Conservation (phyloP, 2,113 vertebrate species). For the Holacanthus passer region DNA sequence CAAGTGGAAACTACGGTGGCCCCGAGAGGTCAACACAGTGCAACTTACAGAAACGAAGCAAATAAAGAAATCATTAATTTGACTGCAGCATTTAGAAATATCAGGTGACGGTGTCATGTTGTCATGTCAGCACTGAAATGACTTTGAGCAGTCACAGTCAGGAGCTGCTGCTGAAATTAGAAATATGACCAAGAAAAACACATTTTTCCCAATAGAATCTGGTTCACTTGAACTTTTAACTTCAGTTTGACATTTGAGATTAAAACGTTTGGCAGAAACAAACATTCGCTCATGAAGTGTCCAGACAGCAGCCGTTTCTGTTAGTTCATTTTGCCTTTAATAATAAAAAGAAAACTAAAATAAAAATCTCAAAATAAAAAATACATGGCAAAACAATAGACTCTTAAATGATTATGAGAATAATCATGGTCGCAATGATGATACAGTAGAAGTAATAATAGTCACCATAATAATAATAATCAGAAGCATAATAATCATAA, state of each 20-base stretch:
- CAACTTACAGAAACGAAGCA: too few relatives aligned
- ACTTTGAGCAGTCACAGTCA: too few relatives aligned
- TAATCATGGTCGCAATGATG: conserved; percentile 79
- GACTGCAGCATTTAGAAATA: too few relatives aligned
- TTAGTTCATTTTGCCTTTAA: conserved; percentile 82
- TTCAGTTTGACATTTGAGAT: background rate
- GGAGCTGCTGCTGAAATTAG: too few relatives aligned
- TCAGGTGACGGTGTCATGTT: too few relatives aligned
- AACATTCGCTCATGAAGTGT: background rate
- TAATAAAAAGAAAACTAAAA: conserved; percentile 83
- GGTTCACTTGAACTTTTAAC: too few relatives aligned
- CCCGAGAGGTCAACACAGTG: too few relatives aligned
- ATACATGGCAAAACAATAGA: conserved; percentile 78
- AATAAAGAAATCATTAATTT: too few relatives aligned
- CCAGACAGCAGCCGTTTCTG: background rate
- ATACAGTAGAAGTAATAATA: conserved; percentile 74
- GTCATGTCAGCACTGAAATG: too few relatives aligned
- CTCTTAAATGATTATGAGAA: conserved; percentile 80
- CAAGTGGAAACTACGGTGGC: too few relatives aligned
- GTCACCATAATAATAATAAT: conserved; percentile 62
- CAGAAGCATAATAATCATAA: conserved; percentile 67
- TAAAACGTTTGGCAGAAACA: background rate
- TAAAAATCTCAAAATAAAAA: conserved; percentile 83
- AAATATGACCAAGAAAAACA: too few relatives aligned
- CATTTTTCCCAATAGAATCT: too few relatives aligned